Evolutionary conservation across 2,797 vertebrate species (phyloP).

Genomic region (Pseudochirops corinnae): DNA sequence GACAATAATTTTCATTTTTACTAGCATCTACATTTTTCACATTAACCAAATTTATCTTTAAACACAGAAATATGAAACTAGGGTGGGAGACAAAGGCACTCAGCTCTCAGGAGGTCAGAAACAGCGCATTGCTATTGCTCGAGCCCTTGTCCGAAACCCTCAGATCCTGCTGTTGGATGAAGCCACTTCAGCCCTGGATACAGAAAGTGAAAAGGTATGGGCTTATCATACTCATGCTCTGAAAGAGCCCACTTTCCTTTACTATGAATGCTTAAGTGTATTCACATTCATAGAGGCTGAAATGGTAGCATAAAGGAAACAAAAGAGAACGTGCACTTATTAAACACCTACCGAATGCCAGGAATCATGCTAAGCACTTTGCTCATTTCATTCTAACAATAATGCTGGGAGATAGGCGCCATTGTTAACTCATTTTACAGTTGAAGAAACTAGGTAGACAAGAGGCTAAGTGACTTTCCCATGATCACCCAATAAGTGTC

Average conservation of each 20-base stretch:
- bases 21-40: not conserved
- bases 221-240: not conserved
- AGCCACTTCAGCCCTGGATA: conserved; percentile 93
- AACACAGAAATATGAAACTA: conserved; percentile 90
- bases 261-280: not conserved
- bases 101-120: conserved; percentile 95
- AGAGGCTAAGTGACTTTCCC: not conserved
- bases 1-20: not conserved
- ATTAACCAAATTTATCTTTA: conserved; percentile 1
- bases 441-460: not conserved
- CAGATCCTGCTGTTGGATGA: conserved; percentile 92
- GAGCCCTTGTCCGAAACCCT: conserved; percentile 91
- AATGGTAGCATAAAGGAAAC: not conserved
- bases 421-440: not conserved
- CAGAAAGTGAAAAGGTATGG: conserved; percentile 92
- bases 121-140: conserved; percentile 92
- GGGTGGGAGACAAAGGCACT: conserved; percentile 92
- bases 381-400: not conserved
- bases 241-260: not conserved
- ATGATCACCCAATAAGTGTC: not conserved
- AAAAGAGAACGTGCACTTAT: not conserved
- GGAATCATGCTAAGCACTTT: not conserved
- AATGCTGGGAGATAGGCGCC: not conserved
- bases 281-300: not conserved
- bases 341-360: not conserved